Conservation (phyloP, 2,797 vertebrate species). For the Gymnodraco acuticeps region DNA sequence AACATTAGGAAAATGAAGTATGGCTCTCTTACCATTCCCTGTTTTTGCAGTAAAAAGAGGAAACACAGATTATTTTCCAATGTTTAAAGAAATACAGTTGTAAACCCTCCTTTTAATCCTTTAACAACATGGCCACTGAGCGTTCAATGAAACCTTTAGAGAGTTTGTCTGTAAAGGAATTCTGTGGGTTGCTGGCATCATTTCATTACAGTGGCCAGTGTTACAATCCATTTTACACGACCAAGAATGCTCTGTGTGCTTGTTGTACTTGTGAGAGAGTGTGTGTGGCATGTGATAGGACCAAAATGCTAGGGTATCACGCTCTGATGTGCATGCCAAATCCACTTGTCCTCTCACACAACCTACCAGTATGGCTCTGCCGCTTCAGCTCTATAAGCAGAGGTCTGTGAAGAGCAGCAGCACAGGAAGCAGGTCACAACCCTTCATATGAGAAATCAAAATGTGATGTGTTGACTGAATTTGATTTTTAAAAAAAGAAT, state of each 20-base stretch:
- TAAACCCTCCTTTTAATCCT: conserved; percentile 27
- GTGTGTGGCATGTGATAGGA: conserved; percentile 80
- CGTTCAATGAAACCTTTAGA: conserved; percentile 55
- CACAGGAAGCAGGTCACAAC: conserved; percentile 69
- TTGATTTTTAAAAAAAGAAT: conserved; percentile 42
- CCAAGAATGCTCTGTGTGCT: conserved; percentile 66
- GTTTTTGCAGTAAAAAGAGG: neutral
- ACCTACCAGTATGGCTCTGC: conserved; percentile 73
- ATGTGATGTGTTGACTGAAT: conserved; percentile 51
- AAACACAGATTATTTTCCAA: conserved; percentile 28
- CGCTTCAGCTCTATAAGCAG: conserved; percentile 64
- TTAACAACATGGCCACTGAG: conserved; percentile 40
- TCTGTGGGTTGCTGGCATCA: conserved; percentile 72
- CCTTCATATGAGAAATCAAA: conserved; percentile 55
- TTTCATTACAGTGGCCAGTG: conserved; percentile 81
- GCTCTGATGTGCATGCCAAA: conserved; percentile 85
- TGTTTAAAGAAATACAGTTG: conserved; percentile 13
- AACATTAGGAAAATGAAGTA: neutral
- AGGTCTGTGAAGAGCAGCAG: conserved; percentile 62
- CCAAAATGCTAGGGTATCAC: conserved; percentile 80
- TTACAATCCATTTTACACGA: conserved; percentile 80
- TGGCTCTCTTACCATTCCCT: neutral
- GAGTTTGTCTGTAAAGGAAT: conserved; percentile 60
- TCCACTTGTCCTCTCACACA: conserved; percentile 83
- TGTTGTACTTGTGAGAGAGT: conserved; percentile 40